phyloP scores from a whole-genome alignment of 2,113 vertebrate species.

The Maccullochella peelii region DNA sequence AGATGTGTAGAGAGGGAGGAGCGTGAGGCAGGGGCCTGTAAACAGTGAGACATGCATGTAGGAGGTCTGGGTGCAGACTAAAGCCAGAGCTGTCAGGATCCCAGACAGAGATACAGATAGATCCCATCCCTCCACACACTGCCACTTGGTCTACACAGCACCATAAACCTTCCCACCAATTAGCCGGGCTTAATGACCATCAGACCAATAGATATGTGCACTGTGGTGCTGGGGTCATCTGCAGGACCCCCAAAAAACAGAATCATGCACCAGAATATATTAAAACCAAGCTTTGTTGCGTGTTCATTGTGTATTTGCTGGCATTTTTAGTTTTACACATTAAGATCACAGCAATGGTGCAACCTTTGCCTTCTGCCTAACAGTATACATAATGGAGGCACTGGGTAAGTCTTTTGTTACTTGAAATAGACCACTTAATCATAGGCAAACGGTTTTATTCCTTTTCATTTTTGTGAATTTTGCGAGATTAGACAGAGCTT shows the following conservation, averaged over 20 bases:
- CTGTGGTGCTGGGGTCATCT: constrained; percentile 30
- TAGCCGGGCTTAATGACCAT: constrained; percentile 24
- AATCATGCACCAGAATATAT: constrained; percentile 15
- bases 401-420: background rate
- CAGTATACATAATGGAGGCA: background rate
- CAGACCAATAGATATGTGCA: constrained; percentile 27
- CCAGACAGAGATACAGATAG: constrained; percentile 76
- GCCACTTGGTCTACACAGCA: constrained; percentile 33
- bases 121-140: constrained; percentile 67
- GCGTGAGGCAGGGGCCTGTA: constrained; percentile 66
- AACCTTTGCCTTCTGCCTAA: background rate
- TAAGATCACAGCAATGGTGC: background rate
- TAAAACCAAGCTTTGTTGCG: background rate
- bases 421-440: constrained; percentile 27
- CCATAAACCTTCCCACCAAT: constrained; percentile 60
- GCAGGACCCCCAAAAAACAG: background rate
- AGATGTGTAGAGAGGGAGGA: constrained; percentile 72
- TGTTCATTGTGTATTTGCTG: background rate
- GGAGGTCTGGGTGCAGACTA: constrained; percentile 79
- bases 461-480: constrained; percentile 22
- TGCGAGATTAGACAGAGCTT: constrained; percentile 9
- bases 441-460: constrained; percentile 20
- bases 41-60: constrained; percentile 77
- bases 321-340: background rate
- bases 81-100: constrained; percentile 80